A percentile compares a stretch with the other conserved stretches of the same genome.
These are phyloP conservation scores for Drosophila parabipectinata DNA, from an alignment of 1,140 invertebrate genomes.

Conservation along the genomic window DNA sequence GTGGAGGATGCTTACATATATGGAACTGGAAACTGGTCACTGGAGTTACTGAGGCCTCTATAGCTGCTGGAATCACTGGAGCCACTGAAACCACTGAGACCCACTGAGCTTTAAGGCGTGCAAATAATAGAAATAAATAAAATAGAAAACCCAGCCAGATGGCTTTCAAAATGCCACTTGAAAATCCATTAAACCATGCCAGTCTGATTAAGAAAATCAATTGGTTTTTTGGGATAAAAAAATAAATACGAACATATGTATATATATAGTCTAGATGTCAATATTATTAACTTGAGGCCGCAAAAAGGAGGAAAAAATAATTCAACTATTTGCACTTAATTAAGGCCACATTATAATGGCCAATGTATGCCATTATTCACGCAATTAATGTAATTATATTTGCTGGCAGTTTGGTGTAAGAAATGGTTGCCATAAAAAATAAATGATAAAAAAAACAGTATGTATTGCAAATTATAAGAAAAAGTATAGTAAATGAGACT, in stretches of 20 bases:
- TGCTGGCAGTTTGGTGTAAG: not conserved
- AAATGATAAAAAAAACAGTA: constrained; percentile 4
- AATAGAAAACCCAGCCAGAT: constrained; percentile 15
- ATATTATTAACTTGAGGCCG: constrained; percentile 25
- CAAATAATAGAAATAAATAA: constrained; percentile 15
- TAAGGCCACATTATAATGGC: constrained; percentile 18
- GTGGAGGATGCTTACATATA: constrained; percentile 18
- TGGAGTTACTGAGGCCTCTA: not conserved
- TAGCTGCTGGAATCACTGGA: constrained; percentile 3
- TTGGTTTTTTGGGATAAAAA: not conserved
- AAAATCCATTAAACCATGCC: not conserved
- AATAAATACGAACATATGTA: not conserved
- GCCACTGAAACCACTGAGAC: constrained; percentile 26
- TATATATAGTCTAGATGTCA: not conserved
- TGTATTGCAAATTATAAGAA: not conserved
- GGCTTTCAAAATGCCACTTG: not conserved
- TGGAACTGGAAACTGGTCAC: constrained; percentile 18
- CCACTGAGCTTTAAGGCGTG: constrained; percentile 59
- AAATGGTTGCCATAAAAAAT: not conserved
- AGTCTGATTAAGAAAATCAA: not conserved
- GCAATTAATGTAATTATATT: constrained; percentile 36
- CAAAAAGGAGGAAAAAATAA: constrained; percentile 6
- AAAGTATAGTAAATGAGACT: not conserved
- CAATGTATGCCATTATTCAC: constrained; percentile 29
- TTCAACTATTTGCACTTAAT: constrained; percentile 12